These are phyloP conservation scores for Neomonachus schauinslandi DNA, from an alignment of 2,113 vertebrate genomes.

Conservation along the genomic window DNA sequence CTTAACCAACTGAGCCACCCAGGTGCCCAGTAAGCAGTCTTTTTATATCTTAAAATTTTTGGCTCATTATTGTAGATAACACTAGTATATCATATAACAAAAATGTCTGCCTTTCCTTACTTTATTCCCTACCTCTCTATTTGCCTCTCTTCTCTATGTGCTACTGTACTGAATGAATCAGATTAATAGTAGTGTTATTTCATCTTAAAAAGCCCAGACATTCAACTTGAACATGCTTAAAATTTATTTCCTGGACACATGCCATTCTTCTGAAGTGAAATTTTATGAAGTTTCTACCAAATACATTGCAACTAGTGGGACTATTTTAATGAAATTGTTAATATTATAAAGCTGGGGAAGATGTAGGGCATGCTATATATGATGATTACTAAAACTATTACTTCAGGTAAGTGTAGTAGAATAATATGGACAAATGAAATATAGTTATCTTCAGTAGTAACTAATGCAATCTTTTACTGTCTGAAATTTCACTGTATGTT, in stretches of 20 bases:
- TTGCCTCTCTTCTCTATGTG: background rate
- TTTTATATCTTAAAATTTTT: background rate
- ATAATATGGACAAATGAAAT: conserved; percentile 74
- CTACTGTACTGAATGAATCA: background rate
- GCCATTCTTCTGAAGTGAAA: background rate
- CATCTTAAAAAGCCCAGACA: background rate
- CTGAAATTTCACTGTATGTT: conserved; percentile 68
- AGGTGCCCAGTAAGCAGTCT: background rate
- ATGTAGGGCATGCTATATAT: conserved; percentile 58
- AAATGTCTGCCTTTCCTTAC: background rate
- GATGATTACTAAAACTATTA: conserved; percentile 44
- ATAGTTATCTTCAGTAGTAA: conserved; percentile 74
- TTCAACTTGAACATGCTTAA: background rate
- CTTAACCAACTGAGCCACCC: too few relatives aligned
- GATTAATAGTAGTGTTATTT: background rate
- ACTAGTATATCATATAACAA: background rate
- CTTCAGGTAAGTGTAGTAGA: conserved; percentile 61
- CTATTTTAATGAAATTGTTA: conserved; percentile 70
- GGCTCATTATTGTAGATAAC: background rate
- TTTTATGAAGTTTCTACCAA: background rate
- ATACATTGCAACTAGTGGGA: background rate
- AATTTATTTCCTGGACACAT: background rate
- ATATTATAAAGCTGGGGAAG: conserved; percentile 69
- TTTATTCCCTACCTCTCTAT: background rate
- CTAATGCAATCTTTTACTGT: conserved; percentile 69